Evolutionary conservation across 2,113 vertebrate species (phyloP).

Genomic region (Trachemys scripta): DNA sequence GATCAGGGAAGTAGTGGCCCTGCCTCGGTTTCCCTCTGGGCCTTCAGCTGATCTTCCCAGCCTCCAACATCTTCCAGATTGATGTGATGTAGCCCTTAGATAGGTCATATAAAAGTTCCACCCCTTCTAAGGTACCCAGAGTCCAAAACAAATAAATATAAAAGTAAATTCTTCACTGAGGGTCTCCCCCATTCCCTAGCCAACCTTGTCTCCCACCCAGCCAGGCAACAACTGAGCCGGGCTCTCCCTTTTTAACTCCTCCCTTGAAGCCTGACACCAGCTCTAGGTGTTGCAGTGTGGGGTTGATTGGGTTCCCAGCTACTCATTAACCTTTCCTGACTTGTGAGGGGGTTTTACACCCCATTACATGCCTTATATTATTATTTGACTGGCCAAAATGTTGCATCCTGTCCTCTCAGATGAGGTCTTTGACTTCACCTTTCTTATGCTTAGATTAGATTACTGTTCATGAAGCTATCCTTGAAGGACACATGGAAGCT

Average conservation of each 20-base stretch:
- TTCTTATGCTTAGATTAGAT: not conserved
- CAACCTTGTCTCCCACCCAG: not conserved
- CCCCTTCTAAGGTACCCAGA: not conserved
- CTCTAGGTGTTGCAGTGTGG: not conserved
- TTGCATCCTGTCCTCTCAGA: not conserved
- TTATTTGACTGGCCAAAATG: not conserved
- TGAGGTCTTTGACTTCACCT: not conserved
- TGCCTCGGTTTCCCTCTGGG: not conserved
- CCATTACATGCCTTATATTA: not conserved
- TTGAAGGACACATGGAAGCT: not conserved
- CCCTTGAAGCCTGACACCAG: not conserved
- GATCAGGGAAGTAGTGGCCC: not conserved
- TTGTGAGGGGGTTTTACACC: not conserved
- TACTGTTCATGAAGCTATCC: not conserved
- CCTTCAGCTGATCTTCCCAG: not conserved
- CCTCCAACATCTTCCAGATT: not conserved
- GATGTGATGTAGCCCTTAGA: not conserved
- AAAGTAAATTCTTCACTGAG: not conserved
- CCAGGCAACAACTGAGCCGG: not conserved
- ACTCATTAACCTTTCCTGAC: not conserved
- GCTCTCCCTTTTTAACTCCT: not conserved
- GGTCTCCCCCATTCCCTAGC: not conserved
- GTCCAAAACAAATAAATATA: not conserved
- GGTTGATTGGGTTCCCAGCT: not conserved
- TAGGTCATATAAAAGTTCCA: not conserved